Conservation (phyloP, 2,888 invertebrate species). For the Nomada fucata region DNA sequence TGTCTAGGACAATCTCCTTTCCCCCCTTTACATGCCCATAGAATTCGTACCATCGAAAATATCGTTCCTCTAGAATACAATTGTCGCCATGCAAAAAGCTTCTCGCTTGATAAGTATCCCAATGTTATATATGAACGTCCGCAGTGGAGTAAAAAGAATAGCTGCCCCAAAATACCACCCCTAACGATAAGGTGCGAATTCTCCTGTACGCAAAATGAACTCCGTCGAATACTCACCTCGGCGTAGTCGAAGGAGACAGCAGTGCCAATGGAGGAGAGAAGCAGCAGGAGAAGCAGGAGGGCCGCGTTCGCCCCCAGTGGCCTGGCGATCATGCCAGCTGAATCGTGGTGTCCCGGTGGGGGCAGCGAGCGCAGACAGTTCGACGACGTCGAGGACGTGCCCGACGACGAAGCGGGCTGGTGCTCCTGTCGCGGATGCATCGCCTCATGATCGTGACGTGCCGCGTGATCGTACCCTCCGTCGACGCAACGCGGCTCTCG, state of each 20-base stretch:
- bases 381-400: conserved; percentile 70
- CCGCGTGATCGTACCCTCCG: conserved; percentile 49
- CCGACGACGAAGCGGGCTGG: conserved; percentile 69
- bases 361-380: conserved; percentile 63
- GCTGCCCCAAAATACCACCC: too few relatives aligned
- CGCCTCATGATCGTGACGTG: conserved; percentile 76
- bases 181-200: neutral
- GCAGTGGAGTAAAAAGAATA: too few relatives aligned
- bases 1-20: too few relatives aligned
- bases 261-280: conserved; percentile 40
- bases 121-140: too few relatives aligned
- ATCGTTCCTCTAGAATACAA: too few relatives aligned
- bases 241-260: conserved; percentile 27
- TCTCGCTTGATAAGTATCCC: too few relatives aligned
- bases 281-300: conserved; percentile 49
- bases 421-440: conserved; percentile 75
- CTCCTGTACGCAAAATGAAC: neutral
- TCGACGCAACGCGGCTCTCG: conserved; percentile 33
- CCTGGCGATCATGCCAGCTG: conserved; percentile 62
- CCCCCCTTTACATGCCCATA: too few relatives aligned
- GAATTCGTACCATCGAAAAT: too few relatives aligned
- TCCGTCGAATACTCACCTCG: conserved; percentile 55
- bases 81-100: too few relatives aligned
- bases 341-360: conserved; percentile 59
- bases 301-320: conserved; percentile 33